Conservation (phyloP, 2,797 vertebrate genomes). For the Pagetopsis macropterus region DNA sequence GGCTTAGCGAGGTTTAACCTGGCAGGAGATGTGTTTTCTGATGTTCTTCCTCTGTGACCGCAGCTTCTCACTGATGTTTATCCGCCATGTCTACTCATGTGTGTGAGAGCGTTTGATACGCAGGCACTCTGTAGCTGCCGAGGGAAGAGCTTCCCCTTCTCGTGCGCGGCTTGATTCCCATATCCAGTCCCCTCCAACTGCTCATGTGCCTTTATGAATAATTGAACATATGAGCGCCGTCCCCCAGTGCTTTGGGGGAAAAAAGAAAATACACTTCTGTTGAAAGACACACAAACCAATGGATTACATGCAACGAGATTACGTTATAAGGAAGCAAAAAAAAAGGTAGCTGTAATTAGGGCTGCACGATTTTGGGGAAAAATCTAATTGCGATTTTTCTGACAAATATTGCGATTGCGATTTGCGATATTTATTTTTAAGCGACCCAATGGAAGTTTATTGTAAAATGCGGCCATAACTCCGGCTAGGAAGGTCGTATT, state of each 20-base stretch:
- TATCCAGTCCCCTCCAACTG: constrained; percentile 45
- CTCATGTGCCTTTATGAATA: constrained; percentile 53
- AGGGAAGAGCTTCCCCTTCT: constrained; percentile 21
- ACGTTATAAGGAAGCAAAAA: too few relatives aligned
- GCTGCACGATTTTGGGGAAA: too few relatives aligned
- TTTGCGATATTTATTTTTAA: too few relatives aligned
- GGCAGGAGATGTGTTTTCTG: constrained; percentile 48
- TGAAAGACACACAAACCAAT: constrained; percentile 37
- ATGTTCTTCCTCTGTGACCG: constrained; percentile 32
- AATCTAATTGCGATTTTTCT: too few relatives aligned
- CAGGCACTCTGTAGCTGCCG: constrained; percentile 24
- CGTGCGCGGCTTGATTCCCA: constrained; percentile 15
- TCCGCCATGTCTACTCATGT: constrained; percentile 57
- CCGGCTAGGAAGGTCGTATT: too few relatives aligned
- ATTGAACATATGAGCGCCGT: constrained; percentile 46
- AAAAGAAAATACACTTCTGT: constrained; percentile 6
- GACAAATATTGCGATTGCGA: too few relatives aligned
- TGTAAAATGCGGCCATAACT: too few relatives aligned
- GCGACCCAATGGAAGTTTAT: too few relatives aligned
- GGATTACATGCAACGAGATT: neutral
- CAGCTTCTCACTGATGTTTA: constrained; percentile 55
- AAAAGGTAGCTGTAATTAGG: too few relatives aligned
- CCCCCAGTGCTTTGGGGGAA: constrained; percentile 20
- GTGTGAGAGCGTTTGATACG: constrained; percentile 56
- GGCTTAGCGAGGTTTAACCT: constrained; percentile 14